These are phyloP conservation scores for Graptemys geographica DNA, from an alignment of 2,797 vertebrate species.

Conservation along the genomic window DNA sequence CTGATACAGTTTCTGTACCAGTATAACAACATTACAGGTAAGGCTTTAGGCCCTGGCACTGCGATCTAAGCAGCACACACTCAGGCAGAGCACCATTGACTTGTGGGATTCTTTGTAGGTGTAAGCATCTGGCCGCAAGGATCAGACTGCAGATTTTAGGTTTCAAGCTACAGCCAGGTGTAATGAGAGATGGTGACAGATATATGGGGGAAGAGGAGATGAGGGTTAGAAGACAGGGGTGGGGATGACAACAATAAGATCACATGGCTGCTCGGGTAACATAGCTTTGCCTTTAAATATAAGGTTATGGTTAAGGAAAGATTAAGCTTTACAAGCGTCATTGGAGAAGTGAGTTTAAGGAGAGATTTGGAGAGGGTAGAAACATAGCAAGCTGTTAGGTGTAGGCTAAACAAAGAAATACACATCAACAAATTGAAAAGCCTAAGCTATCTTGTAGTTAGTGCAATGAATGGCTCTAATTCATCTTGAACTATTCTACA, in stretches of 20 bases:
- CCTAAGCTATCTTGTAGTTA: not conserved
- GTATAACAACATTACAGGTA: not conserved
- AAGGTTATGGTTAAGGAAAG: not conserved
- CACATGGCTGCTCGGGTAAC: not conserved
- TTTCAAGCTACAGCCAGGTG: not conserved
- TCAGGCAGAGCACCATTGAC: too few species aligned
- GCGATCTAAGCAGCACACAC: not conserved
- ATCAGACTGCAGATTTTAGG: not conserved
- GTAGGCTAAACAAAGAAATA: not conserved
- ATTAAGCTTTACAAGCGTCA: not conserved
- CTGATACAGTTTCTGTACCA: not conserved
- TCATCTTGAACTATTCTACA: not conserved
- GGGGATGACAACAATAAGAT: not conserved
- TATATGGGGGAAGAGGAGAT: not conserved
- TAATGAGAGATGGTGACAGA: not conserved
- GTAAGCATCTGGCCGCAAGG: not conserved
- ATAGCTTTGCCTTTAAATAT: not conserved
- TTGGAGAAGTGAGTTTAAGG: not conserved
- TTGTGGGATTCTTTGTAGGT: not conserved
- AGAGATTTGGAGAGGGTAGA: not conserved
- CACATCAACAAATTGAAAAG: not conserved
- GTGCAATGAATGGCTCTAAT: not conserved
- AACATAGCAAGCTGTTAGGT: not conserved
- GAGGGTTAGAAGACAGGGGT: not conserved
- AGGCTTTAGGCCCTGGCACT: not conserved